Evolutionary conservation across 2,113 vertebrate species (phyloP).

Genomic region (Entelurus aequoreus): DNA sequence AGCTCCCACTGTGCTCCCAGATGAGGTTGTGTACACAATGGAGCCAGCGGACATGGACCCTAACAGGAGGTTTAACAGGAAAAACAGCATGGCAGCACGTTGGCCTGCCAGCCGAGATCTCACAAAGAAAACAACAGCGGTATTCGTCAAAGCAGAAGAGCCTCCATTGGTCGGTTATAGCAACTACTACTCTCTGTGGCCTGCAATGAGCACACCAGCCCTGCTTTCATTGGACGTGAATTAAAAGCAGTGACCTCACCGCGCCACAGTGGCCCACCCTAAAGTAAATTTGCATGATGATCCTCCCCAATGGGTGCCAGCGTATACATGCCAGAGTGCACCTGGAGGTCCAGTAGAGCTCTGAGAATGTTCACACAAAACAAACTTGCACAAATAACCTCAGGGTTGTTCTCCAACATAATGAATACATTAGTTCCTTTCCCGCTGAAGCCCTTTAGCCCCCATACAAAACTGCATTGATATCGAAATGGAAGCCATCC

Average conservation of each 20-base stretch:
- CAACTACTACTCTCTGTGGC: constrained; percentile 58
- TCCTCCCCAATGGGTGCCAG: background rate
- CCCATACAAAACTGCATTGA: constrained; percentile 51
- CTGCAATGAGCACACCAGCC: constrained; percentile 41
- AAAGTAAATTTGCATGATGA: constrained; percentile 5
- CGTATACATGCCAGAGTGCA: constrained; percentile 5
- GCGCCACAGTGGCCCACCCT: constrained; percentile 41
- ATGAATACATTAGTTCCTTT: constrained; percentile 26
- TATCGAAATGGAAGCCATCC: constrained; percentile 66
- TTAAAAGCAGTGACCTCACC: constrained; percentile 51
- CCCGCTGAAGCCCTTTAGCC: constrained; percentile 24
- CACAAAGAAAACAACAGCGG: constrained; percentile 45
- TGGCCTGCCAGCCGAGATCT: constrained; percentile 29
- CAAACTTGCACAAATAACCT: constrained; percentile 22
- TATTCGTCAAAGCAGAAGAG: constrained; percentile 47
- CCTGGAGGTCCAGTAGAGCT: constrained; percentile 21
- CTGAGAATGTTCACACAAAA: constrained; percentile 2
- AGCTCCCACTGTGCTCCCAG: constrained; percentile 40
- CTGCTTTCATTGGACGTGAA: constrained; percentile 61
- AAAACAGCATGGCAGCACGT: constrained; percentile 39
- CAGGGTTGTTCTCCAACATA: constrained; percentile 20
- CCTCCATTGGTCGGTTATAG: constrained; percentile 22
- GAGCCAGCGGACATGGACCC: constrained; percentile 43
- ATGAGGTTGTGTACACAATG: constrained; percentile 45
- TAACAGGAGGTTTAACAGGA: constrained; percentile 37